Conservation (phyloP, 2,888 invertebrate genomes). For the Kryphioiulus occultus region DNA sequence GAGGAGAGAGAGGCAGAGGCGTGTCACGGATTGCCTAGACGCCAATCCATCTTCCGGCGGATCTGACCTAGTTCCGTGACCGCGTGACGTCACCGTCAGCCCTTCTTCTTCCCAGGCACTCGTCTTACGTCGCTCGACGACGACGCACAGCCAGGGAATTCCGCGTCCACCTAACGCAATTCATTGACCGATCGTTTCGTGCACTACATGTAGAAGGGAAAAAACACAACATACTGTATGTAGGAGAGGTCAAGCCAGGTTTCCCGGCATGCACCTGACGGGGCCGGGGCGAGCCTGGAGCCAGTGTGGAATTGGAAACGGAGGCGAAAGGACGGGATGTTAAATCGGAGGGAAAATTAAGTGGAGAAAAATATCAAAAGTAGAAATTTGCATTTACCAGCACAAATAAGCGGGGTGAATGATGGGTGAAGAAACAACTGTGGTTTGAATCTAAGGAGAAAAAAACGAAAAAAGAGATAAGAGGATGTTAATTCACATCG, state of each 20-base stretch:
- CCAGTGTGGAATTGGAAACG: not conserved
- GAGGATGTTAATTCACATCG: slow-evolving; percentile 23
- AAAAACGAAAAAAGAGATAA: no score
- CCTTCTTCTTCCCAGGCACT: not conserved
- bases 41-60: not conserved
- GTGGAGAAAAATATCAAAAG: no score
- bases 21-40: not conserved
- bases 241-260: not conserved
- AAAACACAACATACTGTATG: not conserved
- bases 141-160: not conserved
- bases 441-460: not conserved
- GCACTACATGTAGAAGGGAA: no score
- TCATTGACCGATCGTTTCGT: not conserved
- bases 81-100: not conserved
- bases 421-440: not conserved
- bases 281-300: not conserved
- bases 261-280: not conserved
- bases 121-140: not conserved
- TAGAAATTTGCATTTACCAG: no score
- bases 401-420: no score
- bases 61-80: not conserved
- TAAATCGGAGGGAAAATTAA: no score
- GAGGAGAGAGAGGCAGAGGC: no score
- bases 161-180: not conserved
- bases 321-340: not conserved